Evolutionary conservation across 2,888 invertebrate species (phyloP), one percentile per base, ranked within the genome.

Genomic region (Cylloceria caligata): DNA sequence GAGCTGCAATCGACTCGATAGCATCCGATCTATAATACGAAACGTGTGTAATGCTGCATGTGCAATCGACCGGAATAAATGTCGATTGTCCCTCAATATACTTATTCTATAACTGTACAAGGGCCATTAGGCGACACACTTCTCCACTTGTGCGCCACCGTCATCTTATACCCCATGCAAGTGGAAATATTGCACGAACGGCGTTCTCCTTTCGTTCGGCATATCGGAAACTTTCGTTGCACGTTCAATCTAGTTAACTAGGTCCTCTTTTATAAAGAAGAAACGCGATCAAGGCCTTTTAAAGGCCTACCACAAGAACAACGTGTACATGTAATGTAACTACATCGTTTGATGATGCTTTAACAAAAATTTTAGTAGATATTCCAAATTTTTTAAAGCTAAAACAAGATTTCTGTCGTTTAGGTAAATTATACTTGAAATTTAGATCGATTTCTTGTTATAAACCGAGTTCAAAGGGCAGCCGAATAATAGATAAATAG

Each of bases 21-120:
- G 1, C n/a, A 42, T 42, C n/a, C 45, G 65, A 65, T n/a, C 42
- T 24, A 42, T 11, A 65, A 52, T 19, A 52, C 30, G 27, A 5
- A 49, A 47, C 9, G 42, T 0, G 11, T 47, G 24, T 34, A 30
- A n/a, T 45, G 16, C 24, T 36, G 24, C 16, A 55, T 55, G 42
- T 30, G 13, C 57, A 27, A 13, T 57, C 39, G 42, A 45, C 30
- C n/a, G 45, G 39, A 65, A 49, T 65, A 71, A 57, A 45, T 36
- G 55, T 72, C 78, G 71, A 65, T 57, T 13, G 78, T 65, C 71
- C 65, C 71, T 55, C 24, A 30, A 65, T 57, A 36, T 21, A 65
- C 19, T 60, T 34, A 65, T 65, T 78, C 36, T 45, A 16, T 34
- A 36, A 36, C 13, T 21, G 34, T 19, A 34, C 47, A 30, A 16